Evolutionary conservation across 2,797 vertebrate species (phyloP).

Genomic region (Acanthornis magna): DNA sequence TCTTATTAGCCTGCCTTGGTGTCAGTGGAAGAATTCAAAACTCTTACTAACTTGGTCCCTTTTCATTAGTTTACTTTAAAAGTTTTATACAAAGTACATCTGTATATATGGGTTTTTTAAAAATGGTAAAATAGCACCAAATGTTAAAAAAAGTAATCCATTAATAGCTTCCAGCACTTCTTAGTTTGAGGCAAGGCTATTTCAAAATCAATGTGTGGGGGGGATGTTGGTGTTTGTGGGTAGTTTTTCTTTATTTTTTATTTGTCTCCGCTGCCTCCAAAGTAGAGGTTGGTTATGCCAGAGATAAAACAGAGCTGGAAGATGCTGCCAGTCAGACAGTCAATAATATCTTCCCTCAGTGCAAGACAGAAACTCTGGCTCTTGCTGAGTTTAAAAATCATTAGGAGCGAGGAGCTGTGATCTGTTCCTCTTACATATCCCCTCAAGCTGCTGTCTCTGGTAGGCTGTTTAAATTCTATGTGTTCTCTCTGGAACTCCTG

Average conservation of each 20-base stretch:
- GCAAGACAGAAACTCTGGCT: background rate
- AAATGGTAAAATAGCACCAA: background rate
- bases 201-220: rapidly evolving
- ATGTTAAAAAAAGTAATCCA: background rate
- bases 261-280: background rate
- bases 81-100: background rate
- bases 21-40: background rate
- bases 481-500: background rate
- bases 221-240: background rate
- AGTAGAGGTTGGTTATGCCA: background rate
- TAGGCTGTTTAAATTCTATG: background rate
- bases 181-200: background rate
- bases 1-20: background rate
- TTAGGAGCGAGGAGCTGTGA: background rate
- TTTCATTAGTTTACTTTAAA: background rate
- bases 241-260: background rate
- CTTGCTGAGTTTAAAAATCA: background rate
- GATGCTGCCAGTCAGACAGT: background rate
- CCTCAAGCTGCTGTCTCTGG: background rate
- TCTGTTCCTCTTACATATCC: background rate
- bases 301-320: background rate
- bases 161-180: background rate
- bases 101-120: background rate
- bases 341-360: background rate
- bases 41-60: background rate